These are phyloP conservation scores for Arnoldichthys spilopterus DNA, from an alignment of 2,797 vertebrate species.

Conservation along the genomic window DNA sequence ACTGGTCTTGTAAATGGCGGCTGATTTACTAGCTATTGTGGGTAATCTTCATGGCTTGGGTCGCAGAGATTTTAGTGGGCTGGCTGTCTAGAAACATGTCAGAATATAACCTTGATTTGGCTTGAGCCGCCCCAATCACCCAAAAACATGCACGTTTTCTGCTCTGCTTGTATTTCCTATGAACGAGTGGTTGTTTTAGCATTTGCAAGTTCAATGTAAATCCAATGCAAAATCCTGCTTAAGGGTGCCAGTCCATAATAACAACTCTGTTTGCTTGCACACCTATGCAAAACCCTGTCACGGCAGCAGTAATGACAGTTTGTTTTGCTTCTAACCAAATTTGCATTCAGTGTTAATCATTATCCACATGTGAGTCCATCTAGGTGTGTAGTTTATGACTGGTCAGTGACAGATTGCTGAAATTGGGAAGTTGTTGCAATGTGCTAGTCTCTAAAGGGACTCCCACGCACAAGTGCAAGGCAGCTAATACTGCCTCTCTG, in stretches of 20 bases:
- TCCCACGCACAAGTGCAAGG: conserved; percentile 42
- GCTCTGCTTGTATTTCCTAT: conserved; percentile 7
- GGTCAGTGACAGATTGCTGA: conserved; percentile 18
- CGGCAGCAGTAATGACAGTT: conserved; percentile 36
- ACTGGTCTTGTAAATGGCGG: background rate
- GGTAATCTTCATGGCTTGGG: conserved; percentile 9
- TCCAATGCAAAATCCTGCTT: conserved; percentile 33
- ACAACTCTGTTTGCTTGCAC: conserved; percentile 11
- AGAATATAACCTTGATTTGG: conserved; percentile 43
- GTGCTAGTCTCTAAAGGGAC: conserved; percentile 42
- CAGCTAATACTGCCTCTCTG: conserved; percentile 47
- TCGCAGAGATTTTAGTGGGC: conserved; percentile 27
- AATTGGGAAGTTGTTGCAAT: conserved; percentile 48
- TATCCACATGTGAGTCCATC: conserved; percentile 27
- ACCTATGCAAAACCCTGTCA: conserved; percentile 49
- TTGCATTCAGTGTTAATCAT: conserved; percentile 48
- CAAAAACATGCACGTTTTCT: background rate
- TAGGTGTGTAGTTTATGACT: conserved; percentile 21
- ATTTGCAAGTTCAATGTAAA: conserved; percentile 45
- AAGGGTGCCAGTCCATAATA: conserved; percentile 19
- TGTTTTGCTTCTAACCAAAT: conserved; percentile 50
- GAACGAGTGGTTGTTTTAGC: conserved; percentile 28
- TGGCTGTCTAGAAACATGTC: conserved; percentile 45
- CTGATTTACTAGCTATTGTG: background rate
- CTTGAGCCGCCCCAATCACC: background rate